phyloP scores from a whole-genome alignment of 1,140 invertebrate species.

The Stegodyphus mimosarum region DNA sequence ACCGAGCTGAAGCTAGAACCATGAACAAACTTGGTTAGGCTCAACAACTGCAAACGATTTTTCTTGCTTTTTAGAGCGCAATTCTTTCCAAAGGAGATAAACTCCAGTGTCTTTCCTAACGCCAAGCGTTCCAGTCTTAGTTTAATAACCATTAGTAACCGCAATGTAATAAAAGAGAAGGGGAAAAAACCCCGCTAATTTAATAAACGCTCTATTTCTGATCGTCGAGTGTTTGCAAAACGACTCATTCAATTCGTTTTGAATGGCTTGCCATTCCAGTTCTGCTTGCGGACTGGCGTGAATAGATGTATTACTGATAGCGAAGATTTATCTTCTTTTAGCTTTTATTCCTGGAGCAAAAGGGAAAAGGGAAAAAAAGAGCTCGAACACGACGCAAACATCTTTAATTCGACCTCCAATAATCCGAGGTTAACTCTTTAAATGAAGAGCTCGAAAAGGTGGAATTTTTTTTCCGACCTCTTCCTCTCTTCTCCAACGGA shows the following conservation, averaged over 20 bases:
- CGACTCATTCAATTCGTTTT: slow-evolving; percentile 2
- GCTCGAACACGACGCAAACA: slow-evolving; percentile 24
- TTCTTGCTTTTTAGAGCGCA: no score
- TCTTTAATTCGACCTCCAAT: slow-evolving; percentile 45
- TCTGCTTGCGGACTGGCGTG: neutral
- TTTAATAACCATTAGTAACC: neutral
- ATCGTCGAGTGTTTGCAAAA: slow-evolving; percentile 24
- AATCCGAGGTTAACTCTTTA: slow-evolving; percentile 41
- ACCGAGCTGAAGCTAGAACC: no score
- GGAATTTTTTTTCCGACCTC: neutral
- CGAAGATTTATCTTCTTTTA: slow-evolving; percentile 16
- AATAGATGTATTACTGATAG: slow-evolving; percentile 45
- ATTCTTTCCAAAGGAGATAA: no score
- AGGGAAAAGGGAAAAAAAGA: slow-evolving; percentile 13
- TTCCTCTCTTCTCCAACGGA: neutral
- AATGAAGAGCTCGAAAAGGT: slow-evolving; percentile 18
- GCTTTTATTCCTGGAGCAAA: slow-evolving; percentile 14
- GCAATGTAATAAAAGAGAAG: neutral
- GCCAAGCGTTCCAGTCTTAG: no score
- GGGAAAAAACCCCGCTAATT: slow-evolving; percentile 2
- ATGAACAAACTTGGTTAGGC: no score
- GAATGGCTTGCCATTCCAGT: no score
- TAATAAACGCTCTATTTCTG: slow-evolving; percentile 13
- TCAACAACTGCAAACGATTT: no score
- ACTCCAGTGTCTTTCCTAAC: no score